phyloP scores from a whole-genome alignment of 2,888 invertebrate species.

The Atherix ibis region DNA sequence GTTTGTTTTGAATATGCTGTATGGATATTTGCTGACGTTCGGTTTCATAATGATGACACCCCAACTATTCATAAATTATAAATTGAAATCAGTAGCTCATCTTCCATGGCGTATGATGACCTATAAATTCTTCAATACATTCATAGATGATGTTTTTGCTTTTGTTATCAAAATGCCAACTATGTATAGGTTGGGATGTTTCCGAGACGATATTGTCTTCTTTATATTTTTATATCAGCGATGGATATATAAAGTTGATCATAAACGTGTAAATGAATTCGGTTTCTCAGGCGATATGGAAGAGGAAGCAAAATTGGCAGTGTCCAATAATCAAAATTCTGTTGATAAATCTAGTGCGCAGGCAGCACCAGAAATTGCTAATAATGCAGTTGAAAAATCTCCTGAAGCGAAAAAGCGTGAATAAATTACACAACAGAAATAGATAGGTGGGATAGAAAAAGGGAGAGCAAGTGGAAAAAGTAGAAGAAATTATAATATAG shows the following conservation, averaged over 20 bases:
- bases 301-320: conserved; percentile 31
- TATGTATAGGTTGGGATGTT: conserved; percentile 93
- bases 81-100: conserved; percentile 96
- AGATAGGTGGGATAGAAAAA: no score
- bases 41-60: conserved; percentile 99
- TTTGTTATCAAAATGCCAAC: conserved; percentile 99
- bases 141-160: conserved; percentile 99
- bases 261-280: conserved; percentile 89
- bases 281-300: conserved; percentile 93
- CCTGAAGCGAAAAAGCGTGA: conserved; percentile 28
- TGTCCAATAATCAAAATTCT: neutral
- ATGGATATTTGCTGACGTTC: conserved; percentile 94
- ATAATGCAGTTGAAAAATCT: conserved; percentile 17
- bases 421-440: conserved; percentile 14
- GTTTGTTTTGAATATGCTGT: conserved; percentile 88
- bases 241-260: conserved; percentile 97
- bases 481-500: no score
- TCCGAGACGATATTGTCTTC: conserved; percentile 98
- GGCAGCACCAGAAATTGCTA: neutral
- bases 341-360: conserved; percentile 1
- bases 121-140: conserved; percentile 98
- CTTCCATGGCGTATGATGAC: conserved; percentile 99
- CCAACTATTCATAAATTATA: conserved; percentile 98
- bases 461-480: no score
- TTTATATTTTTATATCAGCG: conserved; percentile 97